Conservation (phyloP, 2,888 invertebrate species). For the Myopa tessellatipennis region DNA sequence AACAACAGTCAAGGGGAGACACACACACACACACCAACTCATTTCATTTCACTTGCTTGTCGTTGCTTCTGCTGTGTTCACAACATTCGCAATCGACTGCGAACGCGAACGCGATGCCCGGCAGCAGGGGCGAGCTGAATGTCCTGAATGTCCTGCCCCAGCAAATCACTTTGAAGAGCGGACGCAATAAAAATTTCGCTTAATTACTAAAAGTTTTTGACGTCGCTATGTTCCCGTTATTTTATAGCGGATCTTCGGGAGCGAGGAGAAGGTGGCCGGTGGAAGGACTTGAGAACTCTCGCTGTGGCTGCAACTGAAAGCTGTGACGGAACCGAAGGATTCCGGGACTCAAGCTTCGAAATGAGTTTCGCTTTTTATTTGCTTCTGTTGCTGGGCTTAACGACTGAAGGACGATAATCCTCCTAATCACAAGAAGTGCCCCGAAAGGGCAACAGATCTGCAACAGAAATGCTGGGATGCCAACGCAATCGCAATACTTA, state of each 20-base stretch:
- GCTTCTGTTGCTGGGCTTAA: background rate
- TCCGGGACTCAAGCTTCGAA: background rate
- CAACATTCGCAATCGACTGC: background rate
- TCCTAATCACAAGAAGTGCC: no score
- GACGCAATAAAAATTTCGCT: slow-evolving; percentile 46
- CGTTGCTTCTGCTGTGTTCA: slow-evolving; percentile 11
- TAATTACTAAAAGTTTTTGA: slow-evolving; percentile 61
- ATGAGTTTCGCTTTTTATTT: background rate
- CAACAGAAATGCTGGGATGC: no score
- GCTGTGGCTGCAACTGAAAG: background rate
- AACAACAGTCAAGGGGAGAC: background rate
- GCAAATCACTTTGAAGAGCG: slow-evolving; percentile 31
- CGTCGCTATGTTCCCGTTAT: slow-evolving; percentile 47
- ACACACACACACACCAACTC: slow-evolving; percentile 18
- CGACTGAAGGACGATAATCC: no score
- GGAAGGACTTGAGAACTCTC: background rate
- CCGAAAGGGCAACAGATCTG: no score
- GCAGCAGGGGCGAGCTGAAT: background rate
- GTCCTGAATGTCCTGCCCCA: background rate
- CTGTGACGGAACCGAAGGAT: background rate
- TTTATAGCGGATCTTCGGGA: slow-evolving; percentile 19
- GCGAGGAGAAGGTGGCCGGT: background rate
- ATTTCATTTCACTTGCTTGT: background rate
- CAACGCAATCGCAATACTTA: no score
- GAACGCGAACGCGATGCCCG: background rate